These are phyloP conservation scores for Serripes groenlandicus DNA, from an alignment of 2,888 invertebrate species.

Conservation along the genomic window DNA sequence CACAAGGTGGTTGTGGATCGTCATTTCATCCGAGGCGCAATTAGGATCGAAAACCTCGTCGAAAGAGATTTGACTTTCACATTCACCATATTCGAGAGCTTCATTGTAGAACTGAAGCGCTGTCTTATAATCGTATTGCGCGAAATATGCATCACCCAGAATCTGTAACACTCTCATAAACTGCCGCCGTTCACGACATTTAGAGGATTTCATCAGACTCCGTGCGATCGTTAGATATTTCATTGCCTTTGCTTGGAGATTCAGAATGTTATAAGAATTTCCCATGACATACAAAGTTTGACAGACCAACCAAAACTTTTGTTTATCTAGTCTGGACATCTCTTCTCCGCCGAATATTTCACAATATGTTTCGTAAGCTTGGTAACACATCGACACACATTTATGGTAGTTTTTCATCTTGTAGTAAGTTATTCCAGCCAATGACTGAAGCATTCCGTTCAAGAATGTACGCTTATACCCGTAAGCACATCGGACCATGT, in stretches of 20 bases:
- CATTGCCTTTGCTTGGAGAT: constrained; percentile 83
- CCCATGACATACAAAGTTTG: constrained; percentile 85
- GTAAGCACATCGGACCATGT: constrained; percentile 83
- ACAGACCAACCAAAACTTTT: constrained; percentile 84
- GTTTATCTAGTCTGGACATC: constrained; percentile 79
- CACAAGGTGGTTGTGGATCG: constrained; percentile 85
- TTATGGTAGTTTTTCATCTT: constrained; percentile 84
- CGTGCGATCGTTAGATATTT: constrained; percentile 82
- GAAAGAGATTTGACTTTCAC: constrained; percentile 73
- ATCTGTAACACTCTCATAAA: constrained; percentile 83
- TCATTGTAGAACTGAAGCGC: constrained; percentile 84
- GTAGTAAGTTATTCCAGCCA: constrained; percentile 84
- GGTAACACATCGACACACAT: constrained; percentile 84
- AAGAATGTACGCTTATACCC: constrained; percentile 78
- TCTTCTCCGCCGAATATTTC: constrained; percentile 81
- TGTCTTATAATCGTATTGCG: constrained; percentile 83
- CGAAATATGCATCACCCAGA: constrained; percentile 83
- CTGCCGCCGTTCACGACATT: constrained; percentile 77
- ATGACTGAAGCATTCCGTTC: constrained; percentile 82
- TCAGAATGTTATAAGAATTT: constrained; percentile 83
- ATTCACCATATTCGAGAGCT: constrained; percentile 82
- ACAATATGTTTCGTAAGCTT: constrained; percentile 84
- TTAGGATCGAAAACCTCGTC: constrained; percentile 76
- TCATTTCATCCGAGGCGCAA: constrained; percentile 79
- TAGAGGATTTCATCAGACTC: constrained; percentile 78